Evolutionary conservation across 2,888 invertebrate genomes (phyloP), one percentile per base, ranked within the genome.

Genomic region (Micropterix aruncella): DNA sequence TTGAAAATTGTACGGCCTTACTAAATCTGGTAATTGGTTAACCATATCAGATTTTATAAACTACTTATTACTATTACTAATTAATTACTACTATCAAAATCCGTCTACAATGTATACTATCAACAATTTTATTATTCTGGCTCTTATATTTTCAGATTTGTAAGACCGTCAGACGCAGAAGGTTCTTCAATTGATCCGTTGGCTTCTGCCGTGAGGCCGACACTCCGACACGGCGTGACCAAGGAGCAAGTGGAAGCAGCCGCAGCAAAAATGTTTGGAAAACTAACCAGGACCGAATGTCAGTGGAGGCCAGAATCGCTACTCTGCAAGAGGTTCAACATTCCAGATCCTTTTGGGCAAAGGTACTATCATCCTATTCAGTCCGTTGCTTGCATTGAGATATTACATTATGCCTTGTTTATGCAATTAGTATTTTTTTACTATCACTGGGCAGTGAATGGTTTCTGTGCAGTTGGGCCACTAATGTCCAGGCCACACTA

Each of bases 271-370:
- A 78, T 86, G 69, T 88, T 81, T 61, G 92, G 90, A 0, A 72
- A 73, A 47, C 70, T 84, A 56, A 93, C 87, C 1, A 66, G 93
- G 42, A 67, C 64, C 3, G 72, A 70, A 18, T 56, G 56, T 0
- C 67, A 77, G 39, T 99, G 97, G 97, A 77, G 82, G 51, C 97
- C 97, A 0, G 78, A 81, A 50, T 65, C 79, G 38, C 59, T 90
- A 4, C 70, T 99, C 0, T 95, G 92, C 59, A 91, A 88, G 60
- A 71, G 95, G 38, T 97, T 96, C 59, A 97, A 99, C 59, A 79
- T 99, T 18, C 89, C 93, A 0, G 85, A 94, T 59, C 89, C 94
- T 1, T 80, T 77, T 49, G 60, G 56, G 1, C 49, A 46, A 3
- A 61, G 62, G 69, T 67, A 48, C 14, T 27, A n/a, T n/a, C n/a